Conservation (phyloP, 2,113 vertebrate species). For the Dolichotis patagonum region DNA sequence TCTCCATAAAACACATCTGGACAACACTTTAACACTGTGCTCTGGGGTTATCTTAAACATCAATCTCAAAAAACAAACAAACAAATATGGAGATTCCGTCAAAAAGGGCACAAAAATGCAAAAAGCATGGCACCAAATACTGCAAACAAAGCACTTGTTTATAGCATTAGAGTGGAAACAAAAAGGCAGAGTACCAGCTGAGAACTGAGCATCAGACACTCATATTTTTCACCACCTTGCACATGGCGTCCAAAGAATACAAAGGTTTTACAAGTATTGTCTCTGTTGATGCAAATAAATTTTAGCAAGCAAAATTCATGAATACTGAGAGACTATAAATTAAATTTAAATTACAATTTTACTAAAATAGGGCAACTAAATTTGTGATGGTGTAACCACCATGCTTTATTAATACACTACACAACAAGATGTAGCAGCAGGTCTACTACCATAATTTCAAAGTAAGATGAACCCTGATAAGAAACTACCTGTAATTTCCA, state of each 20-base stretch:
- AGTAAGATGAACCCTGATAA: background rate
- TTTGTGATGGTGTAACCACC: background rate
- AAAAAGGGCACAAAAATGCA: background rate
- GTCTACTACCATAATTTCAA: background rate
- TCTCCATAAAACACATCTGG: background rate
- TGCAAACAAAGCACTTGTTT: background rate
- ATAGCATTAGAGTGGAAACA: background rate
- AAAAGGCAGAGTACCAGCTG: background rate
- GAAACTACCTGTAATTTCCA: background rate
- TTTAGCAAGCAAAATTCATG: background rate
- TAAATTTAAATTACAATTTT: background rate
- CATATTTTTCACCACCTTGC: background rate
- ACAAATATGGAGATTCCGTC: background rate
- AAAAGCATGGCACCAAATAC: background rate
- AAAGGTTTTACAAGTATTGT: background rate
- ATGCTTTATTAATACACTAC: background rate
- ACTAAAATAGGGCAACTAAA: background rate
- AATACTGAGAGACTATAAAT: background rate
- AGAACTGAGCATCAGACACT: background rate
- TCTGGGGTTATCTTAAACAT: background rate
- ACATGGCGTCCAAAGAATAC: background rate
- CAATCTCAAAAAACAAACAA: background rate
- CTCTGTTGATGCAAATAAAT: background rate
- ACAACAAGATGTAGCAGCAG: background rate
- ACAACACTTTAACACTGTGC: background rate